Base-by-base conservation (phyloP, 2,113 vertebrate species). In the Hydrochoerus hydrochaeris region DNA sequence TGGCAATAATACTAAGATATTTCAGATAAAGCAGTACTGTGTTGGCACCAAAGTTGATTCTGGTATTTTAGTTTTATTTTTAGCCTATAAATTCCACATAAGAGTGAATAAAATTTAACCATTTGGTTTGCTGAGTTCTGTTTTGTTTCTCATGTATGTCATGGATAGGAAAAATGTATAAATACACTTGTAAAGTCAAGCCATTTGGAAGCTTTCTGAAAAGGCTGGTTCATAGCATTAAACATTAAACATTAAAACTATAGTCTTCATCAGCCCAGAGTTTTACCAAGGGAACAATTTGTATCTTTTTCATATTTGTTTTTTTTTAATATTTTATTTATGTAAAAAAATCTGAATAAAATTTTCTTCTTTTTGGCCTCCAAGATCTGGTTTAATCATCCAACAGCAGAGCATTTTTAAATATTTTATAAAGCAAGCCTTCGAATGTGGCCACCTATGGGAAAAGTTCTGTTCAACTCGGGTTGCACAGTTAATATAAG, bases 391-490 rank as follows among this genome's bases (percentile, higher is more conserved):
- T 86, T 93, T 57, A 65, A 65, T 78, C 60, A 81, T 95, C 46
- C 88, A 78, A 93, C 46, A 85, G 5, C 20, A 96, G 30, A 71
- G 5, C 52, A 69, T 35, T 95, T 19, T 96, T 32, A 46, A 73
- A 77, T 58, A 90, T 82, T 97, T 95, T 65, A 73, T 44, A 91
- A 92, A 94, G 77, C 4, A 83, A 87, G 38, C 14, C 44, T 97
- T 95, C 52, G 92, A 52, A 88, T 94, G 63, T 85, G 57, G 85
- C 46, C 24, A 32, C 28, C 84, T 85, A 32, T 13, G 35, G 44
- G n/a, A 91, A 90, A 92, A 89, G 67, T 67, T 83, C 38, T 60
- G 32, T 46, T 96, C 20, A 32, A 3, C 85, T 95, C 96, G 44
- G 19, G 85, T 96, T 81, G 52, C 46, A 19, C 32, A 57, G 82